A percentile compares a stretch with the other conserved stretches of the same genome.
Conservation (phyloP, 2,113 vertebrate genomes). For the Acrocephalus kingi region DNA sequence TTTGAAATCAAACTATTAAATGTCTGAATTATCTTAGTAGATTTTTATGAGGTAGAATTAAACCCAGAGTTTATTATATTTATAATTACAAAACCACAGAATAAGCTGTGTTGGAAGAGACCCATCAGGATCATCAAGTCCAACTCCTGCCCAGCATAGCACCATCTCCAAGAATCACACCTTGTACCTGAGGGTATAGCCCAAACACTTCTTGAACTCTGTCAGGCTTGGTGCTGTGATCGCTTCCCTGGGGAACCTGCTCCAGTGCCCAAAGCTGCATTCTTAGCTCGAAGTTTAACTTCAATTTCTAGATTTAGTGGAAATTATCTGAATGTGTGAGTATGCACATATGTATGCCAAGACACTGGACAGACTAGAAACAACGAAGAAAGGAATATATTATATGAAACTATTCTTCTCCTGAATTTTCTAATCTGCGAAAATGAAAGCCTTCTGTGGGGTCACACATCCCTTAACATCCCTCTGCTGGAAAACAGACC, state of each 20-base stretch:
- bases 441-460: neutral
- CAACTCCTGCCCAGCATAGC: neutral
- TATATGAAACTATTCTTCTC: neutral
- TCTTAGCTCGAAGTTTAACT: neutral
- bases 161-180: too few species aligned
- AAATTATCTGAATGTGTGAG: neutral
- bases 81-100: neutral
- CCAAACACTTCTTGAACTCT: neutral
- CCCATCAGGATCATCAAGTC: fast-evolving
- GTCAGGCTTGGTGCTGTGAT: too few species aligned
- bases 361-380: neutral
- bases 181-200: too few species aligned
- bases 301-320: neutral
- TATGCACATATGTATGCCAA: neutral
- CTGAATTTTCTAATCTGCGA: neutral
- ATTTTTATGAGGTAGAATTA: neutral
- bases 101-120: neutral
- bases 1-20: neutral
- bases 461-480: neutral
- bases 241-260: neutral
- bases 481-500: neutral
- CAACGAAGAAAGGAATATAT: neutral
- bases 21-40: neutral
- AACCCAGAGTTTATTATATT: neutral
- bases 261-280: neutral